A percentile compares a stretch with the other conserved stretches of the same genome.
Evolutionary conservation across 1,140 invertebrate species (phyloP).

Genomic region (Mycetomoellerius zeteki): DNA sequence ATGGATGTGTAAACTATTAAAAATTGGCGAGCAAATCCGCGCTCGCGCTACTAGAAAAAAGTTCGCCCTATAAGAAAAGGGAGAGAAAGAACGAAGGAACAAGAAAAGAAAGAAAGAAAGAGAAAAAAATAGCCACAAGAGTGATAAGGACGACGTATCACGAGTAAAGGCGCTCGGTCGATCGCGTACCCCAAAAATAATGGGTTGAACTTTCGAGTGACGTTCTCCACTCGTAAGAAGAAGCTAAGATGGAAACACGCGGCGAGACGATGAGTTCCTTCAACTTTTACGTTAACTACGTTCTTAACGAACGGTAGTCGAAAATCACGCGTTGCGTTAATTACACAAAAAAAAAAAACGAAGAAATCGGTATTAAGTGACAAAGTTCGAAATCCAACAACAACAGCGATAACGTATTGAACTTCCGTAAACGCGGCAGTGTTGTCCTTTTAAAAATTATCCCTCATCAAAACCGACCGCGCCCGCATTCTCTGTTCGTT

Average conservation of each 20-base stretch:
- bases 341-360: not conserved
- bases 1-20: constrained; percentile 63
- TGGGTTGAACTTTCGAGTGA: constrained; percentile 80
- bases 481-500: not conserved
- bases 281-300: constrained; percentile 1
- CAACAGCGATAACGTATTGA: not conserved
- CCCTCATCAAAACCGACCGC: not conserved
- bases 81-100: not conserved
- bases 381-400: constrained; percentile 17
- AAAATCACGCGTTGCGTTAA: not conserved
- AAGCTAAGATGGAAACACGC: constrained; percentile 28
- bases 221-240: not conserved
- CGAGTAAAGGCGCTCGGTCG: constrained; percentile 46
- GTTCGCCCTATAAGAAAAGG: constrained; percentile 46
- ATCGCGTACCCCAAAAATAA: constrained; percentile 75
- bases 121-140: constrained; percentile 67
- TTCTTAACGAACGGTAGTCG: constrained; percentile 29
- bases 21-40: constrained; percentile 67
- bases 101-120: not conserved
- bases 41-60: constrained; percentile 71
- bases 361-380: not conserved
- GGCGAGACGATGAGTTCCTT: constrained; percentile 1
- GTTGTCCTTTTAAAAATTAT: not conserved
- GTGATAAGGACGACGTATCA: not conserved
- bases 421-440: constrained; percentile 13